Conservation (phyloP, 2,797 vertebrate genomes). For the Periparus ater region DNA sequence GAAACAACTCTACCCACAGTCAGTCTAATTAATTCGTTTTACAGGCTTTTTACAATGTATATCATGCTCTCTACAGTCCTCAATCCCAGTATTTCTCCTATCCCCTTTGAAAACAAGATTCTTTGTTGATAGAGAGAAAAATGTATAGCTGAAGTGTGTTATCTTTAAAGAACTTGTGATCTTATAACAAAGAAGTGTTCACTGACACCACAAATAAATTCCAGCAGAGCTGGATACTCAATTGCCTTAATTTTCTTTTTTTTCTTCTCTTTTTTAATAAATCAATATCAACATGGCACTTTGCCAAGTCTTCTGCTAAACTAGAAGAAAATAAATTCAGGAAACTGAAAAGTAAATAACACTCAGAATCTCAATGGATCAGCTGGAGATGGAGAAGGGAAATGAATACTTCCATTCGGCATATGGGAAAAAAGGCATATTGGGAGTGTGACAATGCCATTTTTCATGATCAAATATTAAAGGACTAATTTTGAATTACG, state of each 20-base stretch:
- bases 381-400: conserved; percentile 1
- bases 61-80: not conserved
- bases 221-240: conserved; percentile 15
- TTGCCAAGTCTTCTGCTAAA: conserved; percentile 35
- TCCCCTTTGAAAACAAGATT: conserved; percentile 28
- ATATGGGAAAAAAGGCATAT: not conserved
- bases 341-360: conserved; percentile 42
- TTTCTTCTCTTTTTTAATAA: conserved; percentile 31
- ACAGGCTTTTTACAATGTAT: not conserved
- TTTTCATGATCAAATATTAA: not conserved
- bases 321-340: conserved; percentile 36
- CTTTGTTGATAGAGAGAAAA: not conserved
- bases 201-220: conserved; percentile 49
- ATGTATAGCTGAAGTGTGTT: conserved; percentile 1
- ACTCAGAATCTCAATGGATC: not conserved
- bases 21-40: conserved; percentile 36
- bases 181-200: conserved; percentile 42
- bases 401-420: not conserved
- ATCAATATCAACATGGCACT: conserved; percentile 35
- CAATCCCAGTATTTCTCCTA: not conserved
- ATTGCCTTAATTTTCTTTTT: conserved; percentile 14
- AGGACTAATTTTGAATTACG: not conserved
- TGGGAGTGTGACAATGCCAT: not conserved
- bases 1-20: not conserved
- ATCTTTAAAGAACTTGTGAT: conserved; percentile 47